Percentiles rank a stretch among this genome's conserved stretches.
Evolutionary conservation across 2,888 invertebrate genomes (phyloP).

Genomic region (Rotaria sp.): DNA sequence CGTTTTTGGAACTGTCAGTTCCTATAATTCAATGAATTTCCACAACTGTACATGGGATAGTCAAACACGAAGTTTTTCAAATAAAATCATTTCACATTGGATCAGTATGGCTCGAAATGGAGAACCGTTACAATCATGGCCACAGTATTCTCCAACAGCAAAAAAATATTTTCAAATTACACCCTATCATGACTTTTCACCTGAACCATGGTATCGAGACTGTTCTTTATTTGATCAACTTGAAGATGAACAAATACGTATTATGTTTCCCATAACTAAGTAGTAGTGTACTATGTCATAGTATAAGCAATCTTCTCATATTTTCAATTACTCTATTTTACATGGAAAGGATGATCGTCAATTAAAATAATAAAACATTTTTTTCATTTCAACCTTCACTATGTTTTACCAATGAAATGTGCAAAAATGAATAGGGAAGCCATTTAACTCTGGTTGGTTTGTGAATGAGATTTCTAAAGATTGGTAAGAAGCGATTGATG

Average conservation of each 20-base stretch:
- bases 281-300: too few relatives aligned
- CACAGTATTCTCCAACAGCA: background rate
- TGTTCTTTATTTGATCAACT: background rate
- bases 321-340: too few relatives aligned
- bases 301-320: too few relatives aligned
- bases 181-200: background rate
- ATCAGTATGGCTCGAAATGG: background rate
- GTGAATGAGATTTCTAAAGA: too few relatives aligned
- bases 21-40: background rate
- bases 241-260: background rate
- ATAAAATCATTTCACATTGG: slow-evolving; percentile 7
- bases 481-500: too few relatives aligned
- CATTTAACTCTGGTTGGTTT: too few relatives aligned
- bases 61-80: background rate
- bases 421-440: too few relatives aligned
- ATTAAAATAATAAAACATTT: too few relatives aligned
- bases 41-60: background rate
- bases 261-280: too few relatives aligned
- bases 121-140: background rate
- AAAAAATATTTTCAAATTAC: background rate
- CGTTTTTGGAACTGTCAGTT: background rate
- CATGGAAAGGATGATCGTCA: too few relatives aligned
- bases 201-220: background rate
- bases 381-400: too few relatives aligned
- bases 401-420: too few relatives aligned